Percentiles rank a stretch among this genome's conserved stretches.
phyloP scores from a whole-genome alignment of 2,797 vertebrate species.

The Chaetodon trifasciatus region DNA sequence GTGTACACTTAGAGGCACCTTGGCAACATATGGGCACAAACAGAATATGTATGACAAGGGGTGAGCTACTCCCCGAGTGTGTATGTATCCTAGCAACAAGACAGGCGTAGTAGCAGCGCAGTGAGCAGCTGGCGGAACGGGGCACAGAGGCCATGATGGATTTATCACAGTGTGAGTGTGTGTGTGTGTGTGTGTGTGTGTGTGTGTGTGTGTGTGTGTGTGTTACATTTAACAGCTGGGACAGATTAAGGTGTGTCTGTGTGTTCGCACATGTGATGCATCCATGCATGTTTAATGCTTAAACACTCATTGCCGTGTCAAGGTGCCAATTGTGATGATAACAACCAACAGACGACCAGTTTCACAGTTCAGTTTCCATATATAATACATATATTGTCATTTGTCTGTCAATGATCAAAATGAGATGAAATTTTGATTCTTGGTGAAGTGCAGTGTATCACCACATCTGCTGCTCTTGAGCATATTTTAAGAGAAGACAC shows the following conservation, averaged over 20 bases:
- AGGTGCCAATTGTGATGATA: conserved; percentile 24
- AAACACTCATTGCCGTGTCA: conserved; percentile 49
- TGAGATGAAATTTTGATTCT: not conserved
- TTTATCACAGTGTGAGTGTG: conserved; percentile 65
- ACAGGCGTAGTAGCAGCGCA: conserved; percentile 72
- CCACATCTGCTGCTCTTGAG: not conserved
- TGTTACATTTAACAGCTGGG: conserved; percentile 60
- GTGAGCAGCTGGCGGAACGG: conserved; percentile 83
- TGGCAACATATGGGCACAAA: conserved; percentile 67
- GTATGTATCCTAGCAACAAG: conserved; percentile 85
- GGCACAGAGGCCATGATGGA: conserved; percentile 79
- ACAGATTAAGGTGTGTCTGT: conserved; percentile 47
- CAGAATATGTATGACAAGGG: conserved; percentile 69
- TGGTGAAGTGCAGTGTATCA: not conserved
- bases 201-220: conserved; percentile 29
- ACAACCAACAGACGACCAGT: conserved; percentile 27
- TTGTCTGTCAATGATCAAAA: conserved; percentile 19
- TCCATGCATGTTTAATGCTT: conserved; percentile 55
- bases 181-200: conserved; percentile 33
- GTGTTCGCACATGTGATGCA: conserved; percentile 37
- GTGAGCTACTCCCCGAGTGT: conserved; percentile 70
- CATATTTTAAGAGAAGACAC: not conserved
- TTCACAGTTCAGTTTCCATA: conserved; percentile 12
- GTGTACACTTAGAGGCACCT: conserved; percentile 50
- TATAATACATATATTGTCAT: not conserved